Conservation (phyloP, 2,888 invertebrate species). For the Ecdyonurus torrentis region DNA sequence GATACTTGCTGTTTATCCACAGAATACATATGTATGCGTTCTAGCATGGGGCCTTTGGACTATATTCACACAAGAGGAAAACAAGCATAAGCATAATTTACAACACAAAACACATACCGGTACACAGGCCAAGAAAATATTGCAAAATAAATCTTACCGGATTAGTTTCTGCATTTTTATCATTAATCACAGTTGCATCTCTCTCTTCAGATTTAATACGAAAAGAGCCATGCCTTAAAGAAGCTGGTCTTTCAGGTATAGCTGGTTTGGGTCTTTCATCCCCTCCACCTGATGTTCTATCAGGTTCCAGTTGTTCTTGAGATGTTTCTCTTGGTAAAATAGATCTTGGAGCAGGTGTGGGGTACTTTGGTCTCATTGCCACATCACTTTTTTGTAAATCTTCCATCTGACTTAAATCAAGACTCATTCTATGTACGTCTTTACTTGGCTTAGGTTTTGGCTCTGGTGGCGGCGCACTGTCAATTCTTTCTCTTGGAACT, state of each 20-base stretch:
- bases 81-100: too few species aligned
- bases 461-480: not conserved
- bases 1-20: slow-evolving; percentile 62
- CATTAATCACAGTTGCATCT: not conserved
- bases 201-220: too few species aligned
- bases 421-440: not conserved
- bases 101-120: too few species aligned
- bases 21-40: slow-evolving; percentile 51
- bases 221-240: slow-evolving; percentile 29
- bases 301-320: slow-evolving; percentile 6
- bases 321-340: slow-evolving; percentile 5
- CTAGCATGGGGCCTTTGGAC: slow-evolving; percentile 29
- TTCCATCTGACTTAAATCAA: not conserved
- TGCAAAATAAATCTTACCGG: not conserved
- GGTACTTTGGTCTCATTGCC: slow-evolving; percentile 9
- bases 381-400: too few species aligned
- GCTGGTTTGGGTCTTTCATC: slow-evolving; percentile 45
- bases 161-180: not conserved
- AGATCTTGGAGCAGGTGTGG: slow-evolving; percentile 9
- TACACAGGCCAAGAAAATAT: too few species aligned
- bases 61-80: not conserved
- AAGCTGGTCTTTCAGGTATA: slow-evolving; percentile 62
- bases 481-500: not conserved
- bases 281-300: slow-evolving; percentile 3
- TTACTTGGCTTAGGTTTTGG: not conserved